Evolutionary conservation across 2,797 vertebrate genomes (phyloP).

Genomic region (Catamblyrhynchus diadema): DNA sequence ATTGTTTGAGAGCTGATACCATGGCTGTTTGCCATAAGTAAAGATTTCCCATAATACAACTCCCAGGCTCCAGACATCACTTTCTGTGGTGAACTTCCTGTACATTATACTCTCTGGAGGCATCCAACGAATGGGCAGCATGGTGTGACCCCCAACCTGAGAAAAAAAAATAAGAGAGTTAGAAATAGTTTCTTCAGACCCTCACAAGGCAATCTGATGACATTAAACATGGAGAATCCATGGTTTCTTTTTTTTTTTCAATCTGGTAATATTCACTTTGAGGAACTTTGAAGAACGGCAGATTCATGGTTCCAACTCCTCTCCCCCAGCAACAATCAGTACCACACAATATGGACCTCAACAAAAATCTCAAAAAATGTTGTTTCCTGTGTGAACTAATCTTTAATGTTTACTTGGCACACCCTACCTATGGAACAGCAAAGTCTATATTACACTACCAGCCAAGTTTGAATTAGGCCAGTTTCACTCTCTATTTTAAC

Average conservation of each 20-base stretch:
- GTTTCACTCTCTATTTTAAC: not conserved
- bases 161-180: not conserved
- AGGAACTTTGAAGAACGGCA: not conserved
- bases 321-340: not conserved
- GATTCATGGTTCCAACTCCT: not conserved
- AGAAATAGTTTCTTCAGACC: not conserved
- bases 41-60: slow-evolving; percentile 99
- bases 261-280: not conserved
- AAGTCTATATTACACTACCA: not conserved
- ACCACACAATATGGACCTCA: not conserved
- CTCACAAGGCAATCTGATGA: not conserved
- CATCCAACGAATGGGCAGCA: slow-evolving; percentile 99
- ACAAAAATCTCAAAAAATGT: not conserved
- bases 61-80: slow-evolving; percentile 97
- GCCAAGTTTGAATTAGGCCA: not conserved
- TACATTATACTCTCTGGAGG: slow-evolving; percentile 99
- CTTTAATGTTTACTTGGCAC: not conserved
- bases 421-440: not conserved
- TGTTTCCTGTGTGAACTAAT: not conserved
- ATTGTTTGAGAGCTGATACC: slow-evolving; percentile 99
- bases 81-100: slow-evolving; percentile 98
- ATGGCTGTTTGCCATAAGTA: slow-evolving; percentile 98
- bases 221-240: rapidly evolving
- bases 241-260: not conserved
- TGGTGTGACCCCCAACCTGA: slow-evolving; percentile 97